These are phyloP conservation scores for Chaetodon trifasciatus DNA, from an alignment of 2,797 vertebrate genomes.

Conservation along the genomic window DNA sequence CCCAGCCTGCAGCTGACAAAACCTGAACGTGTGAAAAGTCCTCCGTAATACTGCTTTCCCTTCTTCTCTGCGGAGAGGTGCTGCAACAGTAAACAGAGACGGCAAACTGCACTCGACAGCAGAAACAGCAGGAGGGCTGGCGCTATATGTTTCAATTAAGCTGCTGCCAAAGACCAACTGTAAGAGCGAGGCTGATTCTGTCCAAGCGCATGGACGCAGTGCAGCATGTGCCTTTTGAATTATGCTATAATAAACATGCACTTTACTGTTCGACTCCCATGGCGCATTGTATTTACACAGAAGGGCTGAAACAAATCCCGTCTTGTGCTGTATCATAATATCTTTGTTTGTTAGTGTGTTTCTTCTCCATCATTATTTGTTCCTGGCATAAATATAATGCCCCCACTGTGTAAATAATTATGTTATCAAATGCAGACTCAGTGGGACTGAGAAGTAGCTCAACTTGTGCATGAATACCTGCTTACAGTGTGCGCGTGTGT, in stretches of 20 bases:
- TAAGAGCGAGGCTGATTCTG: slow-evolving; percentile 23
- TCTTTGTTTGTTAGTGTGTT: slow-evolving; percentile 51
- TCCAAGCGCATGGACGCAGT: slow-evolving; percentile 22
- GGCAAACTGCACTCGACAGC: slow-evolving; percentile 58
- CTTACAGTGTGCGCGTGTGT: background rate
- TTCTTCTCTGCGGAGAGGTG: slow-evolving; percentile 25
- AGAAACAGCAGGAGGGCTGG: slow-evolving; percentile 56
- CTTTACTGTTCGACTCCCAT: slow-evolving; percentile 45
- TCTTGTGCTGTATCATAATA: slow-evolving; percentile 44
- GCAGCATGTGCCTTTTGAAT: slow-evolving; percentile 42
- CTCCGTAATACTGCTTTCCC: slow-evolving; percentile 36
- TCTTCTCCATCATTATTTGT: slow-evolving; percentile 49
- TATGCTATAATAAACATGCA: slow-evolving; percentile 53
- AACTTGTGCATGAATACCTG: slow-evolving; percentile 23
- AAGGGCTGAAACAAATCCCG: slow-evolving; percentile 33
- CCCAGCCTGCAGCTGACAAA: slow-evolving; percentile 69
- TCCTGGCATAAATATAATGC: slow-evolving; percentile 62
- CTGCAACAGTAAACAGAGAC: slow-evolving; percentile 45
- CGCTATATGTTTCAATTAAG: slow-evolving; percentile 46
- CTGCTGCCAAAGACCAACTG: slow-evolving; percentile 30
- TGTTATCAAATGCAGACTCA: slow-evolving; percentile 56
- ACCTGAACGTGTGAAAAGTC: slow-evolving; percentile 63
- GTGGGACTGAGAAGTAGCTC: slow-evolving; percentile 24
- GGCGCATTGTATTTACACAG: slow-evolving; percentile 35
- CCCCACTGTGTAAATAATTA: slow-evolving; percentile 54